Conservation (phyloP, 1,140 invertebrate genomes). For the Habropoda laboriosa region DNA sequence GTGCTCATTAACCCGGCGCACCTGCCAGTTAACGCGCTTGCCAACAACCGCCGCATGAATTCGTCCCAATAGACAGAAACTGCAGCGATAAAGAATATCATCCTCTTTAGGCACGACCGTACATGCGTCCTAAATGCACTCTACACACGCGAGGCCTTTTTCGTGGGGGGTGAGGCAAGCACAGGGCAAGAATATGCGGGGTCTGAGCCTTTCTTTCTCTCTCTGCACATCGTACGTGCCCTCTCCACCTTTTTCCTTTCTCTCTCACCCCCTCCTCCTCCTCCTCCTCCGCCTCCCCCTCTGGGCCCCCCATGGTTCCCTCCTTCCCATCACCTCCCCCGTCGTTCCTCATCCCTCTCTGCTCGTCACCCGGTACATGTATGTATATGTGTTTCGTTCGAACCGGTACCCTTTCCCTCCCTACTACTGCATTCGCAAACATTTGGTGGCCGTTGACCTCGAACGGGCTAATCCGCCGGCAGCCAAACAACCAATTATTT, state of each 20-base stretch:
- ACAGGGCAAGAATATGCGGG: conserved; percentile 52
- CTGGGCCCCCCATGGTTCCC: neutral
- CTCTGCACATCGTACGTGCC: conserved; percentile 43
- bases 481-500: conserved; percentile 77
- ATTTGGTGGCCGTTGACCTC: conserved; percentile 79
- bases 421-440: conserved; percentile 74
- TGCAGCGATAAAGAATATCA: conserved; percentile 67
- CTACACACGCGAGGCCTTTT: conserved; percentile 71
- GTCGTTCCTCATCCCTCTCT: conserved; percentile 45
- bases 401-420: conserved; percentile 65
- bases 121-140: conserved; percentile 73
- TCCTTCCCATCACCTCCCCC: conserved; percentile 10
- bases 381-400: conserved; percentile 47
- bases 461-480: conserved; percentile 76
- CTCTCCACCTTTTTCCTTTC: conserved; percentile 29
- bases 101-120: conserved; percentile 61
- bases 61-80: conserved; percentile 64
- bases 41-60: conserved; percentile 56
- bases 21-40: conserved; percentile 64
- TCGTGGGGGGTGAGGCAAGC: conserved; percentile 42
- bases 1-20: conserved; percentile 53
- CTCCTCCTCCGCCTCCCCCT: neutral
- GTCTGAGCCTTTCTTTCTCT: conserved; percentile 26
- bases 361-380: conserved; percentile 11
- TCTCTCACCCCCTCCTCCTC: conserved; percentile 18